Conservation (phyloP, 2,888 invertebrate species). For the Crocallis elinguaria region DNA sequence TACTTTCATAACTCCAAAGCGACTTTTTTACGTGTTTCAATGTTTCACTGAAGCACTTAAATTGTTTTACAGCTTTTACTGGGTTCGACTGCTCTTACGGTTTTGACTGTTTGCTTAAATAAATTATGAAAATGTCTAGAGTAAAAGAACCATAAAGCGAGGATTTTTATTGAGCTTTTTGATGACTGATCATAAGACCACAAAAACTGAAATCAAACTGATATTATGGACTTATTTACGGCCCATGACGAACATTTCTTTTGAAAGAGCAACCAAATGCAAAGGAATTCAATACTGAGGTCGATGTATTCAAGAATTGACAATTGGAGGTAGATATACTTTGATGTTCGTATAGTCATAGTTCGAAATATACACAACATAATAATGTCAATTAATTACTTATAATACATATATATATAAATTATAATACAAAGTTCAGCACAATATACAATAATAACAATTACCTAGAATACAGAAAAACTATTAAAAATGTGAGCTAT, state of each 20-base stretch:
- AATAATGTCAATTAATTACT: no score
- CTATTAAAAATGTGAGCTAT: no score
- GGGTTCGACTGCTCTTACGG: conserved; percentile 14
- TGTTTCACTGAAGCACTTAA: conserved; percentile 24
- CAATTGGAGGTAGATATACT: no score
- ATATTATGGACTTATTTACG: conserved; percentile 11
- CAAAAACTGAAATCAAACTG: conserved; percentile 5
- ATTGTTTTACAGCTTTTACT: conserved; percentile 25
- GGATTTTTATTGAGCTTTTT: conserved; percentile 15
- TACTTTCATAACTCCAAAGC: conserved; percentile 23
- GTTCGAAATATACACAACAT: no score
- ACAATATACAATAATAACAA: no score
- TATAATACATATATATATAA: no score
- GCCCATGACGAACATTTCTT: neutral
- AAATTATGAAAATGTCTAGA: conserved; percentile 21
- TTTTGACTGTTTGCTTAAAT: conserved; percentile 19
- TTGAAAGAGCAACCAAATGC: neutral
- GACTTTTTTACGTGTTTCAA: conserved; percentile 21
- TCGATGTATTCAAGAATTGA: no score
- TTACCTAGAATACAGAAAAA: no score
- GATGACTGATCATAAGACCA: conserved; percentile 8
- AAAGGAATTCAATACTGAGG: no score
- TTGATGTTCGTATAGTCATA: no score
- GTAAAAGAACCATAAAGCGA: conserved; percentile 14
- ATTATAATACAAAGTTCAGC: no score